Conservation (phyloP, 2,797 vertebrate species). For the Loriculus beryllinus region DNA sequence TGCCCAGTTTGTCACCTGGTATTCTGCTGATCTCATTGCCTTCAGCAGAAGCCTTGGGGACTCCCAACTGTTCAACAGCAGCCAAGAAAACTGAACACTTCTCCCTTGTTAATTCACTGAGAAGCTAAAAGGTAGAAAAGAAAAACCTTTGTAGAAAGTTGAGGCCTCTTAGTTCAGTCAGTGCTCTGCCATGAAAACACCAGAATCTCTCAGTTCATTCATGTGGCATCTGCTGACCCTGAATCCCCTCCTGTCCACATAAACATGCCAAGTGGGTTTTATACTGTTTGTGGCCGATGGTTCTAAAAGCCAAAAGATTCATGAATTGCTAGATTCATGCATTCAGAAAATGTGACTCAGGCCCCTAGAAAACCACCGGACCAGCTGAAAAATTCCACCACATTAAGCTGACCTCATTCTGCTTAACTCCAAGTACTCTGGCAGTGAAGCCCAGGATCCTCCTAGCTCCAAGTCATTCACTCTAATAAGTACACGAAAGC, state of each 20-base stretch:
- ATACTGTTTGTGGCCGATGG: background rate
- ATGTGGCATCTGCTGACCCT: background rate
- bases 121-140: background rate
- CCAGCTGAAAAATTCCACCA: slow-evolving; percentile 34
- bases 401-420: slow-evolving; percentile 40
- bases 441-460: background rate
- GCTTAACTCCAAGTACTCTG: background rate
- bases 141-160: background rate
- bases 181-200: background rate
- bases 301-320: background rate
- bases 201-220: background rate
- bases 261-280: background rate
- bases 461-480: background rate
- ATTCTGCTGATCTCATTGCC: background rate
- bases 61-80: background rate
- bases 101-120: background rate
- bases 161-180: background rate
- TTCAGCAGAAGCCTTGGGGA: background rate
- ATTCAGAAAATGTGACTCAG: slow-evolving; percentile 25
- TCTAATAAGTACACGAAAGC: background rate
- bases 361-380: slow-evolving; percentile 8
- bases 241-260: background rate
- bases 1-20: background rate
- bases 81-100: background rate
- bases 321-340: background rate